Conservation (phyloP, 2,888 invertebrate genomes). For the Harmothoe impar region DNA sequence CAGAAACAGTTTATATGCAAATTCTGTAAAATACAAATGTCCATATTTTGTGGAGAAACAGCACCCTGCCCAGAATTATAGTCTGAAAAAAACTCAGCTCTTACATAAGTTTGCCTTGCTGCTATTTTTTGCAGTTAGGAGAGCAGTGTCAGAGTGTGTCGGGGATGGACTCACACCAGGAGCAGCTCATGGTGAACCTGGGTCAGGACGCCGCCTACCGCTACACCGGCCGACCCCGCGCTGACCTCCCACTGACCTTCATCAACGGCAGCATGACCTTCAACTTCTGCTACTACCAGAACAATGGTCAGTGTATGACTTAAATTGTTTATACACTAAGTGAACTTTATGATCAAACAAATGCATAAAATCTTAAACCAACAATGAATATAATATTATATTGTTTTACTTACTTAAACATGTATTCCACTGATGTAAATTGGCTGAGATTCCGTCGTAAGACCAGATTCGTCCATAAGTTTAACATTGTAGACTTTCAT, state of each 20-base stretch:
- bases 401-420: background rate
- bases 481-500: no score
- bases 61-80: no score
- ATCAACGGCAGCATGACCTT: background rate
- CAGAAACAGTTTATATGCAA: no score
- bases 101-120: no score
- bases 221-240: background rate
- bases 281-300: constrained; percentile 25
- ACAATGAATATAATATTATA: no score
- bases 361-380: background rate
- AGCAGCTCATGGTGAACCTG: background rate
- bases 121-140: no score
- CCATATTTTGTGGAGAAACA: no score
- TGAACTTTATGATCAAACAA: background rate
- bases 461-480: no score
- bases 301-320: background rate
- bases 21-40: no score
- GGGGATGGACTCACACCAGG: background rate
- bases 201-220: background rate
- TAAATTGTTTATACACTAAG: background rate
- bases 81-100: no score
- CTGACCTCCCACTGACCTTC: constrained; percentile 4
- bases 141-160: background rate
- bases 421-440: no score
- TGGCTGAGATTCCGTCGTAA: no score